These are phyloP conservation scores for Stenoptilia bipunctidactyla DNA, from an alignment of 2,888 invertebrate genomes.

Conservation along the genomic window DNA sequence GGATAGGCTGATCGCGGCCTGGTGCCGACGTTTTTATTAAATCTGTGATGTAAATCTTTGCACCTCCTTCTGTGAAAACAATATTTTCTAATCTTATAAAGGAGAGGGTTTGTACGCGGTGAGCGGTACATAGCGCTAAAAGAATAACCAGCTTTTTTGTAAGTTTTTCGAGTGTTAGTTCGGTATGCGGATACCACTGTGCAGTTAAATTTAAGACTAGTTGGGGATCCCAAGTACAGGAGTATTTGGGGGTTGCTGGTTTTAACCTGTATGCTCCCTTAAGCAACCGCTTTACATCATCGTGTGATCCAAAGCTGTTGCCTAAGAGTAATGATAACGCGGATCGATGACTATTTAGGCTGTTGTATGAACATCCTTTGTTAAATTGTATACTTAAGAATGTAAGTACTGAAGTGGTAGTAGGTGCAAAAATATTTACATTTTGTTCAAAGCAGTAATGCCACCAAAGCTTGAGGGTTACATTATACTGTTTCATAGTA, in stretches of 20 bases:
- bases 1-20: not conserved
- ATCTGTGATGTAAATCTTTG: not conserved
- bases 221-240: conserved; percentile 4
- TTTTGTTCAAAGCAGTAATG: not conserved
- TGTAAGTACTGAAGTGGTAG: not conserved
- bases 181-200: conserved; percentile 4
- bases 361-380: conserved; percentile 3
- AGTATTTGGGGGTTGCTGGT: conserved; percentile 20
- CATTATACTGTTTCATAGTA: too few relatives aligned
- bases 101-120: not conserved
- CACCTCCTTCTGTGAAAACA: not conserved
- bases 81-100: not conserved
- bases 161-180: conserved; percentile 1
- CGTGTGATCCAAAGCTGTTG: not conserved
- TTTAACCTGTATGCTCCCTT: conserved; percentile 10
- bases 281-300: conserved; percentile 7
- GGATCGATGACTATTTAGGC: conserved; percentile 8
- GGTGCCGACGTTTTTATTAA: conserved; percentile 1
- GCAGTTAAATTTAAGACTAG: conserved; percentile 5
- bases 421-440: not conserved
- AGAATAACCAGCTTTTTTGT: conserved; percentile 1
- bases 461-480: too few relatives aligned
- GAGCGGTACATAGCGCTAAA: conserved; percentile 11
- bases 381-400: conserved; percentile 9
- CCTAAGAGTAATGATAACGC: conserved; percentile 11